Evolutionary conservation across 2,888 invertebrate species (phyloP), one percentile per base, ranked within the genome.

Genomic region (Nyleta sp.): DNA sequence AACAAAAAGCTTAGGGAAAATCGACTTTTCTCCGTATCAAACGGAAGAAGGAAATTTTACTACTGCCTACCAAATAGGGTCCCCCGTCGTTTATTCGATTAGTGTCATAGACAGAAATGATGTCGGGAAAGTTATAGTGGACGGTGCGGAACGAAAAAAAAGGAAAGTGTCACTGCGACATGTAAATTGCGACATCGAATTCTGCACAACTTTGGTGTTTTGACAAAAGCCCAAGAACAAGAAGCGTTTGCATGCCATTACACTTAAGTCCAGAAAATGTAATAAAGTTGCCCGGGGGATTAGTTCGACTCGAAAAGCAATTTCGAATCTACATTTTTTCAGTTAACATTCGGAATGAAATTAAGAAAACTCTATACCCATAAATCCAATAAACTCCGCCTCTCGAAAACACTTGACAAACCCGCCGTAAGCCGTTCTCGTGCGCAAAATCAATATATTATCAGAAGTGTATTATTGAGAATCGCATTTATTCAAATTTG

Each of bases 31-130:
- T 52, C 7, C 60, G 33, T 52, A 67, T 67, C 67, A 74, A 65
- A 74, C 67, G 74, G 22, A 68, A 74, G 55, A 68, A 53, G 60
- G 53, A 53, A 74, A 68, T 74, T 68, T 60, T 60, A 62, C 67
- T 68, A 62, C 68, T 74, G 60, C 42, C 74, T 75, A 62, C 46
- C 70, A 44, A 76, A 64, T 70, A 57, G 53, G 62, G 67, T 70
- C 46, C 46, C 33, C 55, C 64, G 60, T 28, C 62, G 53, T 50
- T 64, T 28, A 75, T 75, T 75, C 68, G 68, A 75, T 75, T 75
- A 68, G 40, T 68, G 68, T 75, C 55, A 75, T 75, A 55, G 59
- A 64, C 55, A 67, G 57, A 65, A 65, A 73, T 65, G 52, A 65
- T 48, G 59, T 17, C 44, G 33, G 10, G 40, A 48, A 65, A 73